Conservation (phyloP, 2,113 vertebrate genomes). For the Progne subis region DNA sequence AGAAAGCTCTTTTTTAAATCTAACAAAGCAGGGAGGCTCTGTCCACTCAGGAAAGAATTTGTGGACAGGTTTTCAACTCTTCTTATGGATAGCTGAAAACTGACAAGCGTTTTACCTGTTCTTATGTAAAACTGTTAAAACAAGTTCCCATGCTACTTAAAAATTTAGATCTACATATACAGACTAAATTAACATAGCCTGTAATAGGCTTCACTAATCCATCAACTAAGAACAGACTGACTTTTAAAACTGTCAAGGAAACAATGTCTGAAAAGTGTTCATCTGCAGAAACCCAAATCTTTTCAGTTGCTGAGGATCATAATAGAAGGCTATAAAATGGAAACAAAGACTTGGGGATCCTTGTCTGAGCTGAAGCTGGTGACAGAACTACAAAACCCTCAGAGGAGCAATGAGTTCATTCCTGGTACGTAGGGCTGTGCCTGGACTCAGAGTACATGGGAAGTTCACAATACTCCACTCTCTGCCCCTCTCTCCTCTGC, state of each 20-base stretch:
- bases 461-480: not conserved
- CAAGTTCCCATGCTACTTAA: slow-evolving; percentile 28
- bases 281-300: not conserved
- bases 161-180: slow-evolving; percentile 3
- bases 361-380: not conserved
- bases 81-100: not conserved
- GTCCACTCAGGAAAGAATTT: slow-evolving; percentile 8
- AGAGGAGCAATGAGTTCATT: not conserved
- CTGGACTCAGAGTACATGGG: not conserved
- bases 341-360: not conserved
- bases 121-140: slow-evolving; percentile 57
- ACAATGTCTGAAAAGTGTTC: slow-evolving; percentile 5
- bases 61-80: not conserved
- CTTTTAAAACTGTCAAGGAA: slow-evolving; percentile 43
- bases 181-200: slow-evolving; percentile 23
- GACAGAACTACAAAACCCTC: not conserved
- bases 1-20: not conserved
- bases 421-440: not conserved
- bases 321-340: not conserved
- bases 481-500: not conserved
- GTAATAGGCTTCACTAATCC: slow-evolving; percentile 42
- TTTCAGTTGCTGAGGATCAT: not conserved
- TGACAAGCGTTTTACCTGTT: slow-evolving; percentile 34
- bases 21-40: slow-evolving; percentile 18
- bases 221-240: slow-evolving; percentile 22